Evolutionary conservation across 2,797 vertebrate genomes (phyloP), one percentile per base, ranked within the genome.

Genomic region (Rhabdomys pumilio): DNA sequence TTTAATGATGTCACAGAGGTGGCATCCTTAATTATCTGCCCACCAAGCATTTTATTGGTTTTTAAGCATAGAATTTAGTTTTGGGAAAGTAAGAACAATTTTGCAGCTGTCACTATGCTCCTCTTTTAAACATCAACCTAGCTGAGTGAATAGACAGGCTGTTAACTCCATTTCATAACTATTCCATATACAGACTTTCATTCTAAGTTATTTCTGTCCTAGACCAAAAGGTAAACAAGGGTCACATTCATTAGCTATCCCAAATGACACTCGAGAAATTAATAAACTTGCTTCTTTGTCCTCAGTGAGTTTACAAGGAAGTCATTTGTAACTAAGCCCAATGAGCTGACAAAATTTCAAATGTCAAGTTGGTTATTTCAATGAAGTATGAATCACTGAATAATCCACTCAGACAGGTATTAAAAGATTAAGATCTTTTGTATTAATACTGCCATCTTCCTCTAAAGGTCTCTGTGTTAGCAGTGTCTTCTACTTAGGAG

Each of bases 41-140:
- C 81, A 84, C 47, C 14, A 53, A 34, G 57, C 67, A 84, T 50
- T 44, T 96, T 59, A 87, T 38, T 95, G 95, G 96, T 91, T 97
- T 94, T 95, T 90, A 95, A 94, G 85, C 73, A 83, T 7, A 94
- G 76, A 93, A 72, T 96, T 92, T 80, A 72, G 53, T 63, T 89
- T 90, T 86, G 83, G 69, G 81, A 89, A 41, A 81, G n/a, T 75
- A 94, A 92, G 47, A 90, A 86, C 29, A 47, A 4, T 77, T 96
- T 17, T 53, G 17, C 22, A 91, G 86, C 59, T 63, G 29, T 26
- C 29, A 31, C 4, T 3, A 72, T 26, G 41, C 59, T 82, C 90
- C 15, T 87, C 50, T 76, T 94, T 94, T 59, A 93, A 89, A 77
- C 57, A 94, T 31, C 14, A 75, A 22, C 79, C 26, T 63, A 76